phyloP scores from a whole-genome alignment of 2,888 invertebrate species.

The Biston betularia region DNA sequence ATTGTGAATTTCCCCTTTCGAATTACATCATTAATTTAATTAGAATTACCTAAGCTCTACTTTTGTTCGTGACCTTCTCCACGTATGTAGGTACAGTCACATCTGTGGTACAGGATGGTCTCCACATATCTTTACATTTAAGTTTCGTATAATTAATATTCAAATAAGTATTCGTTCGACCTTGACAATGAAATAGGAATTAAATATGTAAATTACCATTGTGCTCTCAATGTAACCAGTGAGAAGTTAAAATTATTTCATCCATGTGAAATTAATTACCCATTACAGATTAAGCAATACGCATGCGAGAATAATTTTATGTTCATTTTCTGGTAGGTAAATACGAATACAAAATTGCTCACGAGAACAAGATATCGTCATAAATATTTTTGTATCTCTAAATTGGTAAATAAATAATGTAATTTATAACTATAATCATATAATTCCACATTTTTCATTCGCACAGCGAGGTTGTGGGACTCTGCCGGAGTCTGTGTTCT shows the following conservation, averaged over 20 bases:
- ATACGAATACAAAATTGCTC: not conserved
- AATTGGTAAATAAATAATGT: constrained; percentile 1
- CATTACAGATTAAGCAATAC: constrained; percentile 27
- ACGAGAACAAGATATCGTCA: not conserved
- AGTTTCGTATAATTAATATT: constrained; percentile 6
- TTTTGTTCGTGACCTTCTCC: too few species aligned
- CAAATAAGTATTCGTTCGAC: constrained; percentile 19
- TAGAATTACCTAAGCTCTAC: too few species aligned
- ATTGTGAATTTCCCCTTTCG: too few species aligned
- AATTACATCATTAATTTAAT: too few species aligned
- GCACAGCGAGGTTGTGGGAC: too few species aligned
- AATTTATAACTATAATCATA: too few species aligned
- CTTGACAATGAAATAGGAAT: constrained; percentile 31
- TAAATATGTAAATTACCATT: constrained; percentile 27
- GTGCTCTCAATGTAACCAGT: constrained; percentile 15
- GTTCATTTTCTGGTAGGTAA: constrained; percentile 11
- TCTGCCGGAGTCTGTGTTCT: too few species aligned
- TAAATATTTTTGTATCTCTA: not conserved
- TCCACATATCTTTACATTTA: not conserved
- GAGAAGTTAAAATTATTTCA: constrained; percentile 19
- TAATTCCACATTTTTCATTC: not conserved
- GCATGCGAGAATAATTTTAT: constrained; percentile 10
- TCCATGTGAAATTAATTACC: constrained; percentile 35
- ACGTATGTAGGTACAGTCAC: too few species aligned
- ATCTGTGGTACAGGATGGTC: not conserved